A percentile compares a stretch with the other conserved stretches of the same genome.
phyloP scores from a whole-genome alignment of 2,888 invertebrate species.

The Orgyia antiqua region DNA sequence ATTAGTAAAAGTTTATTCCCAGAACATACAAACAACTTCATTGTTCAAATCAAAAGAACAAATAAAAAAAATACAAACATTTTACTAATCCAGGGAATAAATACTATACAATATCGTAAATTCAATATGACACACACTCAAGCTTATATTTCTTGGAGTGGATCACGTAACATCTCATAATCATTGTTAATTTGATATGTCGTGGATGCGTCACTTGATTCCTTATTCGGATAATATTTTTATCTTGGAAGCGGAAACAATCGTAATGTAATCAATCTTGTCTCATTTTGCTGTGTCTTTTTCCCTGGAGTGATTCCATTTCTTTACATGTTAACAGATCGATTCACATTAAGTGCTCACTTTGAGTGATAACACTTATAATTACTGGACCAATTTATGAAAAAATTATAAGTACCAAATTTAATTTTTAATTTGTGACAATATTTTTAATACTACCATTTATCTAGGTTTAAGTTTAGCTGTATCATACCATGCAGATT shows the following conservation, averaged over 20 bases:
- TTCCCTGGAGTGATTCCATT: constrained; percentile 3
- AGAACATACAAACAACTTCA: constrained; percentile 14
- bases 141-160: no score
- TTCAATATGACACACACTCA: no score
- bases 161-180: constrained; percentile 28
- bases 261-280: constrained; percentile 19
- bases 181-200: constrained; percentile 30
- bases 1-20: constrained; percentile 16
- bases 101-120: no score
- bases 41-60: constrained; percentile 21
- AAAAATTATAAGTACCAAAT: no score
- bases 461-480: no score
- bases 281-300: constrained; percentile 12
- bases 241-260: constrained; percentile 8
- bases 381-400: no score
- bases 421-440: no score
- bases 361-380: constrained; percentile 2
- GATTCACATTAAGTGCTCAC: constrained; percentile 2
- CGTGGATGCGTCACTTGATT: constrained; percentile 21
- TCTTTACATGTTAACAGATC: not conserved
- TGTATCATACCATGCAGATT: no score
- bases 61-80: constrained; percentile 17
- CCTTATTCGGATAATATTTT: constrained; percentile 14
- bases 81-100: no score
- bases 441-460: no score